Percentiles rank a stretch among this genome's conserved stretches.
Conservation (phyloP, 2,113 vertebrate genomes). For the Deroptyus accipitrinus region DNA sequence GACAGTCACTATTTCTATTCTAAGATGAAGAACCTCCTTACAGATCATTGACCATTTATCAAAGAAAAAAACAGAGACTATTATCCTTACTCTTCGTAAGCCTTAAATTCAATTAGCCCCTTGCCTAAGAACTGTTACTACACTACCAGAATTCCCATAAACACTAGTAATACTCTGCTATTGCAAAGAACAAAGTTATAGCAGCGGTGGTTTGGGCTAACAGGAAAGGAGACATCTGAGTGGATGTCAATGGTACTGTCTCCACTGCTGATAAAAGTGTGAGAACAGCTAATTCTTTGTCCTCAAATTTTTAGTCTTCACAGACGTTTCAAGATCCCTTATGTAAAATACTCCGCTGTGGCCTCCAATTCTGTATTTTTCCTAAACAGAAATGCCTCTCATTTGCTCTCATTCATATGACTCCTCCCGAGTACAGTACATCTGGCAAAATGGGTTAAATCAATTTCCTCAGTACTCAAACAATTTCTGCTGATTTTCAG, state of each 20-base stretch:
- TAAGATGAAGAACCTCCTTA: background rate
- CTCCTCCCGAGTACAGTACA: background rate
- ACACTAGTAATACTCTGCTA: background rate
- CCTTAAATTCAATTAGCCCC: background rate
- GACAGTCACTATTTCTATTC: background rate
- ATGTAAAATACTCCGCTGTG: background rate
- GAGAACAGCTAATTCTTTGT: background rate
- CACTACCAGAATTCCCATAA: background rate
- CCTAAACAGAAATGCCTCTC: background rate
- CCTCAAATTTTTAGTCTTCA: background rate
- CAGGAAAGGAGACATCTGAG: background rate
- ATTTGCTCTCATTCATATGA: background rate
- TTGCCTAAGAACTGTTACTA: background rate
- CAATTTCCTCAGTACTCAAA: background rate
- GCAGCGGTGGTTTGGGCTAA: background rate
- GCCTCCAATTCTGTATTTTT: background rate
- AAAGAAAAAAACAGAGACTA: background rate
- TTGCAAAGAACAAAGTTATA: background rate
- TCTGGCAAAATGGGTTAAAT: background rate
- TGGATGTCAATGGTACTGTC: background rate
- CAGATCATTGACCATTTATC: background rate
- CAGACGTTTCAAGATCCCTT: background rate
- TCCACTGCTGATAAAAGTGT: background rate
- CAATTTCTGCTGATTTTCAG: background rate
- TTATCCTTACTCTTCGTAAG: background rate